These are phyloP conservation scores for Cryptotis parvus DNA, from an alignment of 2,113 vertebrate genomes.

Conservation along the genomic window DNA sequence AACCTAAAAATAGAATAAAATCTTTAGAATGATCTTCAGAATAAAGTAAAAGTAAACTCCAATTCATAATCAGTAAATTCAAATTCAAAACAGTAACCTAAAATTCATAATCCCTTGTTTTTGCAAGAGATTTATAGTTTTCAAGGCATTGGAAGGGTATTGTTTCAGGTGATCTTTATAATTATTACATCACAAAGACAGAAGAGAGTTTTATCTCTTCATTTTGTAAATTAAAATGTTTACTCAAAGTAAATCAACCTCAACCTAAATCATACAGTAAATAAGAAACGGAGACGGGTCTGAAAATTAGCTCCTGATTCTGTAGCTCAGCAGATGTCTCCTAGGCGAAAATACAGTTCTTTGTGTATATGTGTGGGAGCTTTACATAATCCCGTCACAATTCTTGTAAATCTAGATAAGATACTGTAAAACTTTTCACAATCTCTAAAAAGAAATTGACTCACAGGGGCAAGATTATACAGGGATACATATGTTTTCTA, in stretches of 20 bases:
- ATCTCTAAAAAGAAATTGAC: conserved; percentile 1
- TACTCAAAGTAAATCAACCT: not conserved
- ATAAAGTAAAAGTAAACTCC: conserved; percentile 27
- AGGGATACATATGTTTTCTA: not conserved
- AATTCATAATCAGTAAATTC: too few relatives aligned
- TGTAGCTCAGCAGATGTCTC: not conserved
- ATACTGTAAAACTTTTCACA: not conserved
- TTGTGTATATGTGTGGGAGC: not conserved
- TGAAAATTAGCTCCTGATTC: not conserved
- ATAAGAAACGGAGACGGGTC: not conserved
- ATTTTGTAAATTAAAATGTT: conserved; percentile 7
- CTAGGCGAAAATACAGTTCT: not conserved
- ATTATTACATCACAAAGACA: not conserved
- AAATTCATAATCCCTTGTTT: not conserved
- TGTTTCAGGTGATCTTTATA: conserved; percentile 27
- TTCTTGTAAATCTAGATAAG: not conserved
- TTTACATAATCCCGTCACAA: conserved; percentile 4
- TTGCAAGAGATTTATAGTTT: conserved; percentile 11
- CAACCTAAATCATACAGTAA: not conserved
- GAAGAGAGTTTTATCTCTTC: not conserved
- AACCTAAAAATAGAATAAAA: not conserved
- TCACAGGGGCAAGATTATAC: not conserved
- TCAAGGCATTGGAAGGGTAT: conserved; percentile 32
- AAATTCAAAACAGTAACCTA: too few relatives aligned
- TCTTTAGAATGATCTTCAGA: conserved; percentile 7